Evolutionary conservation across 2,797 vertebrate species (phyloP), one percentile per base, ranked within the genome.

Genomic region (Bufotes viridis): DNA sequence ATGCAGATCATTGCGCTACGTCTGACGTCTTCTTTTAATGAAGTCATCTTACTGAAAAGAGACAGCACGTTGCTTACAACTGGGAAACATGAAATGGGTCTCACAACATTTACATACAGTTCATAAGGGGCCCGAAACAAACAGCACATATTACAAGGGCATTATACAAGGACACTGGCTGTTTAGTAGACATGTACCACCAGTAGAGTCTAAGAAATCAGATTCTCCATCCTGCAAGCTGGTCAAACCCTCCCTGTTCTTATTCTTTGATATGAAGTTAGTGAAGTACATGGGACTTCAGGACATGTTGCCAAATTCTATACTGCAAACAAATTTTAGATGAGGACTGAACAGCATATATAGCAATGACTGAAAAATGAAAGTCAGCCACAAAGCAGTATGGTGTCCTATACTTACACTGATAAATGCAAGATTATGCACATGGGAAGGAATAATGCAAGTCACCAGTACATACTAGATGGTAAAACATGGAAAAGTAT

Each of bases 1-100:
- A 99, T 96, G 87, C 98, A 99, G 49, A 99, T 96, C 98, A 99
- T 98, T 83, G 98, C 98, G 0, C 98, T 99, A 90, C 98, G 97
- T 42, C 96, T 89, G 0, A 97, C 96, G 0, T 98, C 97, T 91
- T 99, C 98, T 1, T 96, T 98, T 90, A 99, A 92, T 0, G 97
- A 99, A 0, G 98, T 99, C 98, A 99, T 99, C 94, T 99, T 99
- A 91, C 98, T 99, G 86, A 92, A 91, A 72, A 72, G 14, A 81
- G 26, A 83, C 6, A 18, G 18, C 63, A 70, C 8, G 22, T 7
- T 0, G 20, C 29, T 63, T 63, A 63, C 12, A 61, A 6, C 24
- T 51, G 42, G 34, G 20, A 22, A 72, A 72, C 29, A 3, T 34
- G 69, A 72, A 72, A 72, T 72, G 13, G 26, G 34, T 34, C 34